Percentiles rank a stretch among this genome's conserved stretches.
These are phyloP conservation scores for Channallabes apus DNA, from an alignment of 2,797 vertebrate species.

Conservation along the genomic window DNA sequence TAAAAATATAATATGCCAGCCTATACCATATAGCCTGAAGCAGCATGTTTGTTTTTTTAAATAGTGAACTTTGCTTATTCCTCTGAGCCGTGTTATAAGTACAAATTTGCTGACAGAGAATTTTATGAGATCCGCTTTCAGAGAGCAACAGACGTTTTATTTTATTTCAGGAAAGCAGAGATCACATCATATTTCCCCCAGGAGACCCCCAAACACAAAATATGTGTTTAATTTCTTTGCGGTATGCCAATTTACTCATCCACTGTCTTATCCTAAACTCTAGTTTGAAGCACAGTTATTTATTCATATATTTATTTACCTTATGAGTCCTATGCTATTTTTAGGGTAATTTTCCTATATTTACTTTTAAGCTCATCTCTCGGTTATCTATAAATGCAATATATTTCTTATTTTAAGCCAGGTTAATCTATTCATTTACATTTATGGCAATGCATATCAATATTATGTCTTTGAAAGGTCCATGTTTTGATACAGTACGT, in stretches of 20 bases:
- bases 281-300: no score
- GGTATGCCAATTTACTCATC: background rate
- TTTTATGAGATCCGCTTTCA: background rate
- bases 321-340: no score
- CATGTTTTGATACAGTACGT: no score
- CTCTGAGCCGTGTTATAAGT: conserved; percentile 5
- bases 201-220: background rate
- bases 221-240: background rate
- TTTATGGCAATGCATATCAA: no score
- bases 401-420: no score
- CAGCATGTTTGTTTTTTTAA: conserved; percentile 19
- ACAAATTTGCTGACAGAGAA: conserved; percentile 12
- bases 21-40: conserved; percentile 18
- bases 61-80: conserved; percentile 16
- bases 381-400: no score
- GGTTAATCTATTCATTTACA: no score
- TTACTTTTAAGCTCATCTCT: no score
- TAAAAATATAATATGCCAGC: conserved; percentile 16
- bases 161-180: background rate
- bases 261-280: background rate
- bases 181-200: background rate
- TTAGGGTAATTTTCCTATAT: no score
- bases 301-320: no score
- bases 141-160: background rate
- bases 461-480: no score